Percentiles rank a stretch among this genome's conserved stretches.
Evolutionary conservation across 1,140 invertebrate genomes (phyloP).

Genomic region (Drosophila orena): DNA sequence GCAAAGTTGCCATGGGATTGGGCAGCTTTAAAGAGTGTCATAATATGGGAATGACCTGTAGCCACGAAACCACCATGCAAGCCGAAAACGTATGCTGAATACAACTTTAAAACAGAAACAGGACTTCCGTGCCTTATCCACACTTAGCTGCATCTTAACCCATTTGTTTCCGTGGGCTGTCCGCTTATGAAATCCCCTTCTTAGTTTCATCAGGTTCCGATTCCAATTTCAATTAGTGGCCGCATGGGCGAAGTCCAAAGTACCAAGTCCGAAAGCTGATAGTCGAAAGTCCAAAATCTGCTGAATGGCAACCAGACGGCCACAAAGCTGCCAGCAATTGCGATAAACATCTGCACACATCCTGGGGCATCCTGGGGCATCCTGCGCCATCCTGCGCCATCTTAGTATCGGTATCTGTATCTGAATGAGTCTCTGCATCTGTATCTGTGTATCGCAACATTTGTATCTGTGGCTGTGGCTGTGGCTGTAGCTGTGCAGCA

Average conservation of each 20-base stretch:
- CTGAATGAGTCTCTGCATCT: constrained; percentile 6
- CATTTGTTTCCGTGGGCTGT: constrained; percentile 1
- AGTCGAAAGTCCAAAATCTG: constrained; percentile 3
- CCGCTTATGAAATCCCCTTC: constrained; percentile 2
- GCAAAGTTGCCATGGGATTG: background rate
- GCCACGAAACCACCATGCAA: too few relatives aligned
- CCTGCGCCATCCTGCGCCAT: constrained; percentile 28
- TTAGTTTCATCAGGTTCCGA: constrained; percentile 13
- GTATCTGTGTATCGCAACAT: too few relatives aligned
- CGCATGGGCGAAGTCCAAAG: background rate
- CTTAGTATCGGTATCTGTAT: constrained; percentile 5
- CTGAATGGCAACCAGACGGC: constrained; percentile 51
- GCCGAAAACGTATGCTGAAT: too few relatives aligned
- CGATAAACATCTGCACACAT: constrained; percentile 39
- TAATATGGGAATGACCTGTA: background rate
- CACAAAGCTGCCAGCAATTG: constrained; percentile 60
- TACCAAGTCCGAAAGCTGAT: background rate
- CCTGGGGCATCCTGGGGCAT: constrained; percentile 35
- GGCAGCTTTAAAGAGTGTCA: background rate
- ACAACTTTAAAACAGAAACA: background rate
- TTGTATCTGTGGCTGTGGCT: constrained; percentile 2
- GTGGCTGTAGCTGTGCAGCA: constrained; percentile 12
- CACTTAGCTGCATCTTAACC: constrained; percentile 2
- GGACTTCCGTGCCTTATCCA: background rate
- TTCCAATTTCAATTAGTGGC: constrained; percentile 57